Conservation (phyloP, 92 coral and sea anemone species). For the Nematostella vectensis region DNA sequence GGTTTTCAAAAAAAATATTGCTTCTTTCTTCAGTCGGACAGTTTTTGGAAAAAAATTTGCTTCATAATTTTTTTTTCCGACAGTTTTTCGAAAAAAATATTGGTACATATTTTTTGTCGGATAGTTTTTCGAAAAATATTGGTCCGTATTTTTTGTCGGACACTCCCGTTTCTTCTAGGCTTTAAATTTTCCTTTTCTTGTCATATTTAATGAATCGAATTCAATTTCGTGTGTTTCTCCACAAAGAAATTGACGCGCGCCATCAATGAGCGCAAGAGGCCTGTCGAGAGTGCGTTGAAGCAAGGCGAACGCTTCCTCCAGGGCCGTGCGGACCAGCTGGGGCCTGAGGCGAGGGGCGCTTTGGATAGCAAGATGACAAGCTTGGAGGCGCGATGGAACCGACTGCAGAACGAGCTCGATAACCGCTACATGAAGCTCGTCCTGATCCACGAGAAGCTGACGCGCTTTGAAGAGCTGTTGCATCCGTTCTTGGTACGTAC, state of each 20-base stretch:
- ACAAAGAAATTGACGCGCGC: slow-evolving; percentile 85
- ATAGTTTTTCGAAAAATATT: too few species aligned
- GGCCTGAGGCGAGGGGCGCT: slow-evolving; percentile 65
- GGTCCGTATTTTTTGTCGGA: too few species aligned
- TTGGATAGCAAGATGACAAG: slow-evolving; percentile 95
- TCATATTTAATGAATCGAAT: too few species aligned
- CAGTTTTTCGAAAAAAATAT: too few species aligned
- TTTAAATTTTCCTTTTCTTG: too few species aligned
- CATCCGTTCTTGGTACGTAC: slow-evolving; percentile 93
- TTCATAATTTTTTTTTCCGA: too few species aligned
- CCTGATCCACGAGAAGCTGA: slow-evolving; percentile 86
- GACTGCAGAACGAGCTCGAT: slow-evolving; percentile 94
- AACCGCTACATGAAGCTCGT: slow-evolving; percentile 96
- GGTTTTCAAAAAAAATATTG: too few species aligned
- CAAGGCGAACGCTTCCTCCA: slow-evolving; percentile 86
- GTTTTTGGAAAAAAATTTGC: too few species aligned
- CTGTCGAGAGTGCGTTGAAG: slow-evolving; percentile 76
- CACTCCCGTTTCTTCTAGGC: too few species aligned
- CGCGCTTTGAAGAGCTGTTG: slow-evolving; percentile 82
- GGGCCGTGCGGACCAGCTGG: slow-evolving; percentile 68
- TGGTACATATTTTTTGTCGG: too few species aligned
- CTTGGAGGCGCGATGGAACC: slow-evolving; percentile 87
- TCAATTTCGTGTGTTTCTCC: too few species aligned
- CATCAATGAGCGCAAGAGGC: slow-evolving; percentile 89
- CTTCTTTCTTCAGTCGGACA: too few species aligned